Evolutionary conservation across 2,888 invertebrate species (phyloP), one percentile per base, ranked within the genome.

Genomic region (Dicycla oo): DNA sequence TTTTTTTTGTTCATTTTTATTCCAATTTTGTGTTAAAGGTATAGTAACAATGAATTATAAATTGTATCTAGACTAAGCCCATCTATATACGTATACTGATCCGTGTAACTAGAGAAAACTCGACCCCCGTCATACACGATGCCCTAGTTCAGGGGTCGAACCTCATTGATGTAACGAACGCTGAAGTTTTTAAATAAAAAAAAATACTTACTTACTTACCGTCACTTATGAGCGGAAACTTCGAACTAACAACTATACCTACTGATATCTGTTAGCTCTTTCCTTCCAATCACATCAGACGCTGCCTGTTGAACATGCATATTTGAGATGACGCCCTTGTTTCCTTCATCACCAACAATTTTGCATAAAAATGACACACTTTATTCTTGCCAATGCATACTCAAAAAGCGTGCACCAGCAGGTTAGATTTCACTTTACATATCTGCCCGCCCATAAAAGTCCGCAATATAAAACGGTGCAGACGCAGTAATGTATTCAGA

Each of bases 401-500:
- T 67, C 66, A 73, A 73, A 65, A 68, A 75, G 71, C 69, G 66
- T 73, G 84, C 83, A 80, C 75, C 73, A 76, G 80, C 72, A 76
- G 76, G 80, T 80, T 80, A 84, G 80, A 83, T 86, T 86, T 86
- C 84, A 85, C 86, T 86, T 81, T 86, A 84, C 87, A 89, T 87
- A 88, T 85, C 82, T 79, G 74, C 56, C 66, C 80, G 80, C 69
- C 84, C 79, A 86, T 86, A 86, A 87, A 82, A 80, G 79, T 84
- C 81, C 74, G 82, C 83, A 87, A 88, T 83, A 84, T 87, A 86
- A 88, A 87, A 85, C 83, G 84, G 80, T 85, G 85, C 82, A 84
- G 83, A 83, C 78, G 78, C 86, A 81, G 87, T 90, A 90, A 91
- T 89, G 89, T 90, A 90, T 90, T 89, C 90, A 83, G 84, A 88